phyloP scores from a whole-genome alignment of 2,797 vertebrate species.

The Mareca strepera region DNA sequence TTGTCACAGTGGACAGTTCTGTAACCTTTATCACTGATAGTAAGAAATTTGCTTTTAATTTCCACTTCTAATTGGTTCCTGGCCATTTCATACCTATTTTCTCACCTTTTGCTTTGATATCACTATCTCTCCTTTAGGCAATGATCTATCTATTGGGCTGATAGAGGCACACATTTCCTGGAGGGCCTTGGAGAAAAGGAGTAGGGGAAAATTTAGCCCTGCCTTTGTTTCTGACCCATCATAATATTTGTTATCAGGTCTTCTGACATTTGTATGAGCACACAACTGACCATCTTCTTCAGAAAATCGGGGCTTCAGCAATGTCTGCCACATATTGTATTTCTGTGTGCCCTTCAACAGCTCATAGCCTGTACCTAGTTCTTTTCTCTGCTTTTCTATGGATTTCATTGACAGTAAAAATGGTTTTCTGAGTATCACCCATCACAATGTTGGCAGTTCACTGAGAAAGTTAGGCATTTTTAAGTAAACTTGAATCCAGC shows the following conservation, averaged over 20 bases:
- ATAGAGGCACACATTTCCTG: not conserved
- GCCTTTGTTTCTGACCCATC: not conserved
- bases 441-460: not conserved
- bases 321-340: not conserved
- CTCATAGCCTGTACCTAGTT: not conserved
- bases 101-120: not conserved
- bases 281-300: not conserved
- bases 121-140: not conserved
- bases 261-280: not conserved
- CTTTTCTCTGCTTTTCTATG: not conserved
- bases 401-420: not conserved
- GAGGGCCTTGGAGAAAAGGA: not conserved
- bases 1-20: not conserved
- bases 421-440: not conserved
- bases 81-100: rapidly evolving
- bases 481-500: not conserved
- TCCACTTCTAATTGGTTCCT: not conserved
- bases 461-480: not conserved
- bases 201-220: not conserved
- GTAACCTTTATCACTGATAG: not conserved
- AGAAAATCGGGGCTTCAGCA: not conserved
- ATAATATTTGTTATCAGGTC: not conserved
- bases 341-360: not conserved
- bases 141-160: not conserved
- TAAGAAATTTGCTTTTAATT: not conserved